Base-by-base conservation (phyloP, 2,113 vertebrate species). In the Alces alces region DNA sequence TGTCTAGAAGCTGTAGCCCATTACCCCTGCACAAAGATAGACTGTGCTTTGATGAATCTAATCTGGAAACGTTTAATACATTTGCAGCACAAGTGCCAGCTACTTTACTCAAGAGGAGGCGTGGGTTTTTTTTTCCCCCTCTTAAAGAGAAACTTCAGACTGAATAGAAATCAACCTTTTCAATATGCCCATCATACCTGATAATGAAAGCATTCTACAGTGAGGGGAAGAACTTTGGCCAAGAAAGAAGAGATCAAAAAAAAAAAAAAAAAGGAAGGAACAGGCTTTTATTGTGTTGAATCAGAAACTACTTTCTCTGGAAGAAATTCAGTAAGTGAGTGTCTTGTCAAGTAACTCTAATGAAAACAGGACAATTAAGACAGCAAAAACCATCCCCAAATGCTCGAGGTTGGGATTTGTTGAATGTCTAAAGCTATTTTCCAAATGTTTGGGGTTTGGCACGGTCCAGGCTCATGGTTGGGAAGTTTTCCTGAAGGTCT, bases 21-120 rank as follows among this genome's bases (percentile, higher is more conserved):
- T 98, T 99, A 99, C 98, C 95, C 98, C 96, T 79, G 25, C 33
- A 98, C 98, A 99, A 98, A 98, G 97, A 98, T 98, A 97, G 96
- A 97, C 97, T 98, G 58, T 98, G 95, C 88, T 98, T 95, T 92
- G 94, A 85, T 98, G 98, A 98, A 98, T 97, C 93, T 92, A 98
- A 96, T 97, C 98, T 98, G 98, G 98, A 99, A 99, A 98, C 89
- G 76, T 98, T 98, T 97, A 98, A 98, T 98, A 95, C 91, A 80
- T 97, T 98, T 98, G 96, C 93, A 98, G 95, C 96, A 85, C 50
- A 95, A 97, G 92, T 4, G 76, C 98, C 98, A 98, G 94, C 95
- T 98, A 97, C 96, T 97, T 97, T 94, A 96, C 98, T 98, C 97
- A 96, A 97, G 97, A 97, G 1, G 39, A 78, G 58, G 55, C 12